Evolutionary conservation across 30 jellyfish, hydroid and myxozoan species (phyloP).

Genomic region (Cassiopea andromeda): DNA sequence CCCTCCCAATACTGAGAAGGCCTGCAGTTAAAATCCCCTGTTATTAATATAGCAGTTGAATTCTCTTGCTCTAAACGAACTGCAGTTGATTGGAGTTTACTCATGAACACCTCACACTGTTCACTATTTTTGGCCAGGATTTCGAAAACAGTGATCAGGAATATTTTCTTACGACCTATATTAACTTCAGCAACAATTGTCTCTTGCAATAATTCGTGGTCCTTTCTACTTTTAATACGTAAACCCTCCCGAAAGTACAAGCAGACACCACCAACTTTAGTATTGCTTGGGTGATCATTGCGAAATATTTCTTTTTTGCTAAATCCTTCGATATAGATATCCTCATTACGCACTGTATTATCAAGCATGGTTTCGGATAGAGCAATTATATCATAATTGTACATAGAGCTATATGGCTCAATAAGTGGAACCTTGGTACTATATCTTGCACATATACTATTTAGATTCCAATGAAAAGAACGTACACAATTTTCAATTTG

Average conservation of each 20-base stretch:
- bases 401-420: constrained; percentile 20
- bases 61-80: neutral
- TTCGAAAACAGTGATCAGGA: constrained; percentile 6
- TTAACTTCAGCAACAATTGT: constrained; percentile 17
- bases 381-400: constrained; percentile 11
- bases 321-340: constrained; percentile 7
- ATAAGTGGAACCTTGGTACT: constrained; percentile 9
- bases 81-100: neutral
- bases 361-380: neutral
- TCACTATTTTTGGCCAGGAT: constrained; percentile 26
- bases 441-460: constrained; percentile 37
- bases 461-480: constrained; percentile 23
- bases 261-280: constrained; percentile 56
- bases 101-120: constrained; percentile 18
- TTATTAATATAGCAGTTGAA: neutral
- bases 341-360: neutral
- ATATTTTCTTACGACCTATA: constrained; percentile 14
- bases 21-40: constrained; percentile 41
- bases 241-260: constrained; percentile 37
- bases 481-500: neutral
- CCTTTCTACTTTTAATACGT: constrained; percentile 30
- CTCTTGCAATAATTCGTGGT: constrained; percentile 38
- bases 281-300: constrained; percentile 40
- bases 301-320: constrained; percentile 19
- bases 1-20: constrained; percentile 49